Base-by-base conservation (phyloP, 1,140 invertebrate species). In the Galendromus occidentalis region DNA sequence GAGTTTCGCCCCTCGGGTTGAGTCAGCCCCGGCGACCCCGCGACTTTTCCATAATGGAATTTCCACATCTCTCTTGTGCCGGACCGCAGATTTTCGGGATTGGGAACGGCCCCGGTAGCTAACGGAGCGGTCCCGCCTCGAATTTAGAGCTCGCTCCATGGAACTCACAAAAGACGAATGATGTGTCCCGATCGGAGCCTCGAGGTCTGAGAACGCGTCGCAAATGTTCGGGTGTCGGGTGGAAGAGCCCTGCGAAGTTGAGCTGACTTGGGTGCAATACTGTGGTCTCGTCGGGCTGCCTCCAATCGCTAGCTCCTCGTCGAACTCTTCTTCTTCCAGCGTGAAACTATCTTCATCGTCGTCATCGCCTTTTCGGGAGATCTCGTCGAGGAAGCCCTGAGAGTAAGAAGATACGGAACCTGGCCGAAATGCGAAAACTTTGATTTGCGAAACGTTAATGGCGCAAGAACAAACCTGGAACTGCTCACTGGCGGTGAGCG, bases 381-480 rank as follows among this genome's bases (percentile, higher is more conserved):
- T 39, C 20, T 70, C 69, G 42, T 70, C 69, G 12, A 70, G 67
- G 20, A 70, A 69, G 17, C 69, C 68, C 69, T 70, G 33, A 1
- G 67, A 39, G 22, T 45, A 4, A 59, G 5, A 51, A 30, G 20
- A 45, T 18, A 45, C n/a, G 17, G 17, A 66, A 47, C 20, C 47
- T 66, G 20, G 47, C 59, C 22, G 44, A 41, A 64, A 51, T 30
- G 1, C 22, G 47, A 29, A 28, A 22, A 65, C 44, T 33, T 67
- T n/a, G n/a, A n/a, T n/a, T n/a, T n/a, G n/a, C n/a, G n/a, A n/a
- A n/a, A n/a, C n/a, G n/a, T n/a, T n/a, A n/a, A n/a, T n/a, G n/a
- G n/a, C n/a, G n/a, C n/a, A n/a, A n/a, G n/a, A n/a, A n/a, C n/a
- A n/a, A n/a, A 69, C 69, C 55, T 69, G 67, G 44, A 69, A 68